Evolutionary conservation across 2,888 invertebrate genomes (phyloP), one percentile per base, ranked within the genome.

Genomic region (Ormyrus pomaceus): DNA sequence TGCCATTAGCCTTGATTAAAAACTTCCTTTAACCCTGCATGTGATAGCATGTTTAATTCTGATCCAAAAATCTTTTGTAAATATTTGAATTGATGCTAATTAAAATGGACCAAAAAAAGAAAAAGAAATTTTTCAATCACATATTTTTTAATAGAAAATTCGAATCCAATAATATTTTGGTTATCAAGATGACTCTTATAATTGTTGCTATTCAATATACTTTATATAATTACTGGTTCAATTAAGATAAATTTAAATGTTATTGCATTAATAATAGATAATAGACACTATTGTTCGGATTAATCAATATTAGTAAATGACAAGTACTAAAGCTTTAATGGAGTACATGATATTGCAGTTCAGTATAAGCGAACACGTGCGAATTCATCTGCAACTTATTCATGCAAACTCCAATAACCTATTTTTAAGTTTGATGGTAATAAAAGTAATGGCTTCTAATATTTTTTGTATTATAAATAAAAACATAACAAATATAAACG

Each of bases 1-100:
- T 5, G 46, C 73, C 62, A 73, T 73, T 73, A 73, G 64, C 45
- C 13, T 34, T 73, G 73, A 73, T 73, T 64, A 53, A 72, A 71
- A 72, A 62, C 62, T 61, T 72, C 59, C 62, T 62, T 55, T 64
- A 56, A 64, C 3, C 4, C 34, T 73, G 19, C 34, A 64, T 48
- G 10, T 11, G 11, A 73, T 55, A 56, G 53, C 34, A 64, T 56
- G 64, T 10, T 13, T 11, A 53, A 11, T 48, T 65, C 59, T 48
- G 51, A 61, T 10, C 9, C 53, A 64, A 64, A 55, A 73, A 51
- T 10, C 62, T 64, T 55, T 53, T 2, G 11, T 62, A 10, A 34
- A 46, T 6, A 13, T 13, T 8, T 45, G 48, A 50, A 62, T 62
- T 56, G 5, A 3, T 34, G 34, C 34, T 34, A 34, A 34, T 34